A percentile compares a stretch with the other conserved stretches of the same genome.
Conservation (phyloP, 2,888 invertebrate genomes). For the Brachypalpus laphriformis region DNA sequence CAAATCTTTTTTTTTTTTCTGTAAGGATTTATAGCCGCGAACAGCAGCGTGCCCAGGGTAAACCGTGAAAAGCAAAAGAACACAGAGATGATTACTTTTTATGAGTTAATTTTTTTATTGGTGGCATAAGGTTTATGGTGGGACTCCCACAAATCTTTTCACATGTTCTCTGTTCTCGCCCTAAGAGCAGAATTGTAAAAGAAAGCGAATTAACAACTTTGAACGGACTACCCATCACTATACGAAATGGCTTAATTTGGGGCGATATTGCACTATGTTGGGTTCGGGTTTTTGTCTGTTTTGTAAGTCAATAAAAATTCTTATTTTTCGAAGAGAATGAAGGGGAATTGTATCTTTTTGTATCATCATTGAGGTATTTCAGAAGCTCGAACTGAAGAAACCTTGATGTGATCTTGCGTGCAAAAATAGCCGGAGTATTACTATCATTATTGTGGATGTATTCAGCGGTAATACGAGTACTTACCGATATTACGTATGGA, state of each 20-base stretch:
- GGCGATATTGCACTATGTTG: background rate
- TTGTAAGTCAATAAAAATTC: conserved; percentile 14
- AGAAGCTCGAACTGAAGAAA: too few relatives aligned
- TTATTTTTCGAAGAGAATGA: background rate
- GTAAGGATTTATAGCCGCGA: background rate
- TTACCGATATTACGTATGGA: too few relatives aligned
- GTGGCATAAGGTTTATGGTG: conserved; percentile 16
- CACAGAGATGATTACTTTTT: conserved; percentile 17
- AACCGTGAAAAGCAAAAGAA: background rate
- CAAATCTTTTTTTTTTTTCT: background rate
- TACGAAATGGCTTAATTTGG: conserved; percentile 9
- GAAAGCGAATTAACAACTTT: background rate
- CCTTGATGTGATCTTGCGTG: too few relatives aligned
- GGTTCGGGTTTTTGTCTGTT: conserved; percentile 1
- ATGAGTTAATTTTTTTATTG: conserved; percentile 27
- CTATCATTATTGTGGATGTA: too few relatives aligned
- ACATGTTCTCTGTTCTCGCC: background rate
- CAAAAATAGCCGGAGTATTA: too few relatives aligned
- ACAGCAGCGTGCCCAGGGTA: background rate
- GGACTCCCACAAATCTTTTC: conserved; percentile 29
- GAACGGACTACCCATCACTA: background rate
- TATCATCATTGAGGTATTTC: too few relatives aligned
- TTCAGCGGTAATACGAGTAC: too few relatives aligned
- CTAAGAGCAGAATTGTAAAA: background rate
- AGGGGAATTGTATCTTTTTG: background rate